Percentiles rank a stretch among this genome's conserved stretches.
Conservation (phyloP, 2,113 vertebrate species). For the Egretta garzetta region DNA sequence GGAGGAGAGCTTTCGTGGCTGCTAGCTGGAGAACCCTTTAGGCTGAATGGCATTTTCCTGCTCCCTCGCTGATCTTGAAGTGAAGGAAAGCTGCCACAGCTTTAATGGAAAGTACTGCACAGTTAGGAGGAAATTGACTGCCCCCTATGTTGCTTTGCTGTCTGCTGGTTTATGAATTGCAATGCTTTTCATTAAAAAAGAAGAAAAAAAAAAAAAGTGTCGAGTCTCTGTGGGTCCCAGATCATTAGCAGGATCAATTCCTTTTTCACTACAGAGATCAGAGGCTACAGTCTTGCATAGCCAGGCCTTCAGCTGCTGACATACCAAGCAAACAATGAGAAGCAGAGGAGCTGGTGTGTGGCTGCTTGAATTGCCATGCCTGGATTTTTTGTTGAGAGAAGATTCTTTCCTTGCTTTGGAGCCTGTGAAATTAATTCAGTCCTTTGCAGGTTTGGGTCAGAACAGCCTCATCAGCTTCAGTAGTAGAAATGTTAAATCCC, state of each 20-base stretch:
- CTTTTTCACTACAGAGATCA: constrained; percentile 56
- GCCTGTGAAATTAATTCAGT: background rate
- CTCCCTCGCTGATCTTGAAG: constrained; percentile 25
- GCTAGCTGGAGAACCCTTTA: constrained; percentile 15
- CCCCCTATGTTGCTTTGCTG: constrained; percentile 39
- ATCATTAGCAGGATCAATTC: constrained; percentile 62
- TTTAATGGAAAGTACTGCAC: constrained; percentile 33
- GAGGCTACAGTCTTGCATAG: constrained; percentile 43
- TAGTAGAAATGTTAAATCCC: background rate
- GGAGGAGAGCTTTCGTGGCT: constrained; percentile 11
- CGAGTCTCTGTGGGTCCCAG: constrained; percentile 41
- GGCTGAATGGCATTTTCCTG: constrained; percentile 6
- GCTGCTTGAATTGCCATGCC: background rate
- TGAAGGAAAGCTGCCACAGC: constrained; percentile 30
- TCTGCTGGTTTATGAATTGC: constrained; percentile 58
- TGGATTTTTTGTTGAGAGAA: background rate
- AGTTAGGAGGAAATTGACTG: constrained; percentile 56
- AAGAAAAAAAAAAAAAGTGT: background rate
- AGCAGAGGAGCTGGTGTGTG: background rate
- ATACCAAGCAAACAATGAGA: constrained; percentile 28
- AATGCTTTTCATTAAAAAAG: constrained; percentile 60
- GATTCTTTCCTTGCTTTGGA: background rate
- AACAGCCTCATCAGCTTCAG: background rate
- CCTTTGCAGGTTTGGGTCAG: background rate
- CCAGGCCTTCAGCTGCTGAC: constrained; percentile 22